Conservation (phyloP, 1,140 invertebrate genomes). For the Penaeus japonicus region DNA sequence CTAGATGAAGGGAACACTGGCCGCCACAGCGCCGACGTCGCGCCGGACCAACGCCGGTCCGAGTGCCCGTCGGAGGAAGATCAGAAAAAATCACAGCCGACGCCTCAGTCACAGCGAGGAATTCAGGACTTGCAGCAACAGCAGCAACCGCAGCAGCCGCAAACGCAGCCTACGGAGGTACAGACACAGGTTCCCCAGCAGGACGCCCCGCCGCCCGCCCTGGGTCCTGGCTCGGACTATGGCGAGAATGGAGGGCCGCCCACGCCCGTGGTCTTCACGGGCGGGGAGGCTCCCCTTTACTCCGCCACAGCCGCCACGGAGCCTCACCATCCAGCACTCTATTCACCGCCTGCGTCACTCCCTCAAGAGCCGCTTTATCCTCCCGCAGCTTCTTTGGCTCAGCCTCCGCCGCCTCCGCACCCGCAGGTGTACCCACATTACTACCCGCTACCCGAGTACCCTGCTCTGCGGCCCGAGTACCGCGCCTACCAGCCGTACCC, state of each 20-base stretch:
- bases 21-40: conserved; percentile 59
- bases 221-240: conserved; percentile 40
- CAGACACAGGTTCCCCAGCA: conserved; percentile 14
- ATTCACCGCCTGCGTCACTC: conserved; percentile 41
- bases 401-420: conserved; percentile 49
- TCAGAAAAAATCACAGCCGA: conserved; percentile 42
- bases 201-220: conserved; percentile 6
- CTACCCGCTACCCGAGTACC: conserved; percentile 58
- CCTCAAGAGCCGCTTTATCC: conserved; percentile 57
- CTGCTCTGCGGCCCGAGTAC: conserved; percentile 57
- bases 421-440: conserved; percentile 59
- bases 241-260: conserved; percentile 45
- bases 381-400: conserved; percentile 47
- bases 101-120: conserved; percentile 26
- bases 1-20: conserved; percentile 60
- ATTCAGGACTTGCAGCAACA: conserved; percentile 11
- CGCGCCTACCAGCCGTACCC: conserved; percentile 53
- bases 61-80: conserved; percentile 53
- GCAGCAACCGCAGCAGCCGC: conserved; percentile 31
- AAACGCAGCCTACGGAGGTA: background rate
- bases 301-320: conserved; percentile 47
- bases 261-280: conserved; percentile 51
- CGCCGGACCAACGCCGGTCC: conserved; percentile 20
- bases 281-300: conserved; percentile 49
- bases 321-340: conserved; percentile 45